These are phyloP conservation scores for Triops longicaudatus DNA, from an alignment of 1,140 invertebrate genomes.

Conservation along the genomic window DNA sequence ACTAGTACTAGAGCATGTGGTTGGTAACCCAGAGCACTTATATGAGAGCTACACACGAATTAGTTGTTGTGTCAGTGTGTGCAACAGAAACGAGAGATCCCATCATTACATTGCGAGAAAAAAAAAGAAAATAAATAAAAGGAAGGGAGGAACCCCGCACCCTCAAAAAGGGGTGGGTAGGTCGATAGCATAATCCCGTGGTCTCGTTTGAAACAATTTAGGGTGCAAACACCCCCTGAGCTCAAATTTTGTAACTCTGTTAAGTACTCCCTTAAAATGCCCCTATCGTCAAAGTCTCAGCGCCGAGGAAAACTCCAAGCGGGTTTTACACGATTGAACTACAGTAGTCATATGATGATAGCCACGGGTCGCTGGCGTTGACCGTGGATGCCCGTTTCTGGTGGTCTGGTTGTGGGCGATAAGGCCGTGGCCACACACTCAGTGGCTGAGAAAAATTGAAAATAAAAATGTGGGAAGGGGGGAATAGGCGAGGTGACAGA, in stretches of 20 bases:
- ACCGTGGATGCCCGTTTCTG: background rate
- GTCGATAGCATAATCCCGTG: background rate
- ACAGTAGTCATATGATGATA: background rate
- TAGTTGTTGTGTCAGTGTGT: background rate
- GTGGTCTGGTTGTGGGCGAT: background rate
- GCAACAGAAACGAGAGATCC: background rate
- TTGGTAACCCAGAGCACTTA: constrained; percentile 4
- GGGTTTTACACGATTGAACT: background rate
- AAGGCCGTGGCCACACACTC: background rate
- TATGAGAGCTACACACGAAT: background rate
- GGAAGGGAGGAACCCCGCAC: background rate
- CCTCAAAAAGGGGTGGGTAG: background rate
- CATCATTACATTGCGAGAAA: constrained; percentile 3
- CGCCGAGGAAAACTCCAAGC: background rate
- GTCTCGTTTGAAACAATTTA: background rate
- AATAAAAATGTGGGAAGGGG: background rate
- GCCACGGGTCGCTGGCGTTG: background rate
- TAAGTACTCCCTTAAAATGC: too few species aligned
- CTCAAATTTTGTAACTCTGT: too few species aligned
- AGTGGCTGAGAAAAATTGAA: background rate
- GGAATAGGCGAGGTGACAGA: background rate
- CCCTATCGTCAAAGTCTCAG: too few species aligned
- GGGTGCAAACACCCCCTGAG: background rate
- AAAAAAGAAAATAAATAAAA: background rate
- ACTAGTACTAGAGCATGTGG: constrained; percentile 3